phyloP scores from a whole-genome alignment of 1,140 invertebrate species.

The Leptonema lineaticorne region DNA sequence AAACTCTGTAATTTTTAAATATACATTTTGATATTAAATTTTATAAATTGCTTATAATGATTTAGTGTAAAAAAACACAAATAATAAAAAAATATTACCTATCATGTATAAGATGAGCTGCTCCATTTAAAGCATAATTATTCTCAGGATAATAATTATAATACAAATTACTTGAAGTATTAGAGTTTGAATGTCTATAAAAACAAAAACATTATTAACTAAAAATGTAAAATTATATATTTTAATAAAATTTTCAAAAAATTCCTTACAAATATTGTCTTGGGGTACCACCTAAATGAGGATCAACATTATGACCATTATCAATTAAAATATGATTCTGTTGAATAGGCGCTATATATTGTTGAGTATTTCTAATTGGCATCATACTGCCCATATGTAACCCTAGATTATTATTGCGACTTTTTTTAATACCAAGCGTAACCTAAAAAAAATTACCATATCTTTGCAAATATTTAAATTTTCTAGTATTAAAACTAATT shows the following conservation, averaged over 20 bases:
- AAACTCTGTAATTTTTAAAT: slow-evolving; percentile 20
- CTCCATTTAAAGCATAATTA: slow-evolving; percentile 36
- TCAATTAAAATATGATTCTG: slow-evolving; percentile 35
- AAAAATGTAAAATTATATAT: slow-evolving; percentile 11
- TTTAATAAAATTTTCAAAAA: background rate
- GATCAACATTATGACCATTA: slow-evolving; percentile 23
- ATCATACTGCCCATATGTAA: slow-evolving; percentile 48
- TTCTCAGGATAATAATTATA: slow-evolving; percentile 39
- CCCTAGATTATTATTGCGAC: slow-evolving; percentile 63
- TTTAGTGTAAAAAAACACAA: background rate
- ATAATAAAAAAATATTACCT: slow-evolving; percentile 24
- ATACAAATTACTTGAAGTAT: slow-evolving; percentile 30
- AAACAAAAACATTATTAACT: slow-evolving; percentile 15
- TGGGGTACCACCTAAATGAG: slow-evolving; percentile 15
- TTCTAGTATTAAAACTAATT: background rate
- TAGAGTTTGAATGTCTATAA: slow-evolving; percentile 33
- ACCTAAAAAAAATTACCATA: slow-evolving; percentile 59
- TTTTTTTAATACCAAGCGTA: slow-evolving; percentile 64
- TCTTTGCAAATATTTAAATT: slow-evolving; percentile 12
- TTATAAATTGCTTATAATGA: background rate
- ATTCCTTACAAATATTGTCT: slow-evolving; percentile 34
- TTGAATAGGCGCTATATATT: slow-evolving; percentile 46
- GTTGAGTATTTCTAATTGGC: slow-evolving; percentile 42
- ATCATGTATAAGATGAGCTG: slow-evolving; percentile 20
- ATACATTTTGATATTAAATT: too few relatives aligned